Base-by-base conservation (phyloP, 2,797 vertebrate species). In the Silurus aristotelis region DNA sequence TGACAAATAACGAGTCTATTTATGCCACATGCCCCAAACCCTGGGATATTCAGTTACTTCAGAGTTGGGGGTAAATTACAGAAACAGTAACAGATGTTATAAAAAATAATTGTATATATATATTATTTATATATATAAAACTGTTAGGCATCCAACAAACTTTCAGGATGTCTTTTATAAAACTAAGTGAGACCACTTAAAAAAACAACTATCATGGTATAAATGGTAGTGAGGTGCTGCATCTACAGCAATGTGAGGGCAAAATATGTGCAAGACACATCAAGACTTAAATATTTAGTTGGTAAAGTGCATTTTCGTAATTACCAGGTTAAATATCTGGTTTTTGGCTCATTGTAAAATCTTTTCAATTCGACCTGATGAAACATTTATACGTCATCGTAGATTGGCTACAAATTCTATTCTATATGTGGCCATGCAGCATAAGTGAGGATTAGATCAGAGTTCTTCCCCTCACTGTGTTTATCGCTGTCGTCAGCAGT, bases 31-130 rank as follows among this genome's bases (percentile, higher is more conserved):
- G 31, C 2, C 56, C 43, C 76, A 13, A 78, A 61, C 56, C 10
- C 56, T 78, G 76, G 76, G 76, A n/a, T 78, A 76, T 58, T 76
- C 55, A 12, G 25, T 76, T 76, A 38, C 9, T 22, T 78, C 76
- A 22, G 58, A 61, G 76, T 22, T 78, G 76, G 76, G 73, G 76
- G 76, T 78, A 38, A 78, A 78, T 61, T 43, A 61, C 56, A 60
- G 61, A 78, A 78, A 78, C 76, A 78, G 58, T 78, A 78, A 61
- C 56, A 78, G 76, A 78, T 78, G 76, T 43, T 22, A 22, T 27
- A 78, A 43, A 43, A 58, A 60, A 20, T 4, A 19, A 38, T 38
- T 38, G 2, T 31, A 38, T 38, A 38, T 5, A 38, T 38, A 4
- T 38, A 38, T 38, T 31, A 31, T 31, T 31, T 31, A 38, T 38